Evolutionary conservation across 2,113 vertebrate species (phyloP).

Genomic region (Campylomormyrus tamandua): DNA sequence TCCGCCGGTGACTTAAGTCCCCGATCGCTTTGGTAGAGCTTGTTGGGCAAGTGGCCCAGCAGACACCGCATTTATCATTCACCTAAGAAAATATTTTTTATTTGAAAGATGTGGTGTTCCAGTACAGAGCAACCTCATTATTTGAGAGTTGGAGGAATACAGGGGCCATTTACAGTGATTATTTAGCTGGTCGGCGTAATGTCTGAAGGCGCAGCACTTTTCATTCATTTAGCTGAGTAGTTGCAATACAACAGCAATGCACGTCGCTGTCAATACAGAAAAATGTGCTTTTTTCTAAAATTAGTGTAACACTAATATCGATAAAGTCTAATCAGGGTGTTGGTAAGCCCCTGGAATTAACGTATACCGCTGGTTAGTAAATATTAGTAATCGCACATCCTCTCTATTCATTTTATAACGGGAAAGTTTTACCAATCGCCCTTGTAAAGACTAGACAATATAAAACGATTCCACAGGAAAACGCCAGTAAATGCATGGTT

Average conservation of each 20-base stretch:
- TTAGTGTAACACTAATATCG: not conserved
- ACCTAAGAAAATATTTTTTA: not conserved
- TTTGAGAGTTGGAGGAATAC: not conserved
- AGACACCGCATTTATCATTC: not conserved
- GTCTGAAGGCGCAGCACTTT: not conserved
- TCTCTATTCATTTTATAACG: not conserved
- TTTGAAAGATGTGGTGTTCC: not conserved
- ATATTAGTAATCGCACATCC: not conserved
- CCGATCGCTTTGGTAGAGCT: not conserved
- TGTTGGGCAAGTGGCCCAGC: conserved; percentile 2
- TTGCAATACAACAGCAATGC: not conserved
- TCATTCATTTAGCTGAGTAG: not conserved
- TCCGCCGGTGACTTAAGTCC: not conserved
- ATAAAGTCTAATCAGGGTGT: not conserved
- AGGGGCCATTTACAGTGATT: not conserved
- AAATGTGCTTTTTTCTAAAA: not conserved
- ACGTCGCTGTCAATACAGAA: not conserved
- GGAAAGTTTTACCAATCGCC: not conserved
- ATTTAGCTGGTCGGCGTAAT: not conserved
- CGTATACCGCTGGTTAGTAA: not conserved
- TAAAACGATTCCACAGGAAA: not conserved
- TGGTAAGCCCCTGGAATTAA: not conserved
- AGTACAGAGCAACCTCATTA: not conserved
- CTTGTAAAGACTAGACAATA: not conserved
- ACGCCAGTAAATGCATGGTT: not conserved